Evolutionary conservation across 2,888 invertebrate species (phyloP).

Genomic region (Cheilosia soror): DNA sequence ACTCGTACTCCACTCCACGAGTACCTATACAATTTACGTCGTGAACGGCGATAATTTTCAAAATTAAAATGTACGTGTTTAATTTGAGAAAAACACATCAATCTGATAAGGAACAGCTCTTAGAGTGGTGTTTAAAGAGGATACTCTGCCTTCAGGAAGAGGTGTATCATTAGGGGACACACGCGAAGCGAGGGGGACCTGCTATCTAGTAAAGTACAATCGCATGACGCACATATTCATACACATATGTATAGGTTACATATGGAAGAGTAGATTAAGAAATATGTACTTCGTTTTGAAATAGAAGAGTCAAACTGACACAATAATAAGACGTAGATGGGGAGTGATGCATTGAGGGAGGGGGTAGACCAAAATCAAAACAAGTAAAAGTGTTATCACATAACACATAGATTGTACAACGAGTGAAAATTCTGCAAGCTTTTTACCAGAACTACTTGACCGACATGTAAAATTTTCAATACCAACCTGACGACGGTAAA

Average conservation of each 20-base stretch:
- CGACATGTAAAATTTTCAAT: too few relatives aligned
- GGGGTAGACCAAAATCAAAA: too few relatives aligned
- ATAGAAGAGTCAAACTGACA: too few relatives aligned
- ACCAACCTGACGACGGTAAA: too few relatives aligned
- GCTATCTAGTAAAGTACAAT: background rate
- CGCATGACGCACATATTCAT: slow-evolving; percentile 65
- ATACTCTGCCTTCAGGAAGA: slow-evolving; percentile 55
- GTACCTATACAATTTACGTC: slow-evolving; percentile 60
- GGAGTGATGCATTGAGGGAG: too few relatives aligned
- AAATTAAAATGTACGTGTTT: slow-evolving; percentile 76
- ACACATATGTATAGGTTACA: slow-evolving; percentile 30
- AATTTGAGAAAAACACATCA: slow-evolving; percentile 76
- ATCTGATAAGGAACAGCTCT: slow-evolving; percentile 68
- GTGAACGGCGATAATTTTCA: slow-evolving; percentile 75
- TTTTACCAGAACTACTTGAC: too few relatives aligned
- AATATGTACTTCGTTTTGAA: background rate
- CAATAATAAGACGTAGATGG: too few relatives aligned
- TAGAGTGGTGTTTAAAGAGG: slow-evolving; percentile 68
- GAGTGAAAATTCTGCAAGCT: too few relatives aligned
- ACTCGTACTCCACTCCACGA: slow-evolving; percentile 30
- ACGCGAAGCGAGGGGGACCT: background rate
- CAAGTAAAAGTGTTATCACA: too few relatives aligned
- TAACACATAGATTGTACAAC: too few relatives aligned
- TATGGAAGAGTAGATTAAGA: slow-evolving; percentile 30
- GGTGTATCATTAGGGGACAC: slow-evolving; percentile 47